Conservation (phyloP, 1,140 invertebrate genomes). For the Aphelinus atriplicis region DNA sequence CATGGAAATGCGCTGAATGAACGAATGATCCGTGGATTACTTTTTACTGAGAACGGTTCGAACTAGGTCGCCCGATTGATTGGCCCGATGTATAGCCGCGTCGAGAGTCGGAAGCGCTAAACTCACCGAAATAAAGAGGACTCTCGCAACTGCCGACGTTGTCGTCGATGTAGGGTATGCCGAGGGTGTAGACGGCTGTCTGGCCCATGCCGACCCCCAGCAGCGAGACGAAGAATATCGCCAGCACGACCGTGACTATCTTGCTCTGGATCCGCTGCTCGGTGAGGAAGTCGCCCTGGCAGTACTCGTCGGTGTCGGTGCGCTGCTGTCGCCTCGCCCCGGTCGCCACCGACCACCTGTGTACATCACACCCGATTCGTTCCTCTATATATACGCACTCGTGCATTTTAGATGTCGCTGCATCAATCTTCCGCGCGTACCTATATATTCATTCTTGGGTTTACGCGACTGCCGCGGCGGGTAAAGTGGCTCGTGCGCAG, state of each 20-base stretch:
- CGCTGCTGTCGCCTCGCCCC: conserved; percentile 39
- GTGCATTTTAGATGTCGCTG: too few species aligned
- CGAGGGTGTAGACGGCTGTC: conserved; percentile 91
- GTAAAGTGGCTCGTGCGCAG: too few species aligned
- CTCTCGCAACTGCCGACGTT: conserved; percentile 92
- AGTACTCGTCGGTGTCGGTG: conserved; percentile 59
- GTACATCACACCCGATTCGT: conserved; percentile 1
- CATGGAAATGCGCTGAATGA: too few species aligned
- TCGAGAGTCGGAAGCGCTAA: not conserved
- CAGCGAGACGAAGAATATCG: conserved; percentile 87
- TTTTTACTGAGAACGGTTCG: too few species aligned
- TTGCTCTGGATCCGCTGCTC: conserved; percentile 76
- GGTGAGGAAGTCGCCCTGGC: conserved; percentile 68
- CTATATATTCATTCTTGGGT: not conserved
- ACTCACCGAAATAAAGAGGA: conserved; percentile 91
- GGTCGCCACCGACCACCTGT: conserved; percentile 51
- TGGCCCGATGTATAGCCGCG: not conserved
- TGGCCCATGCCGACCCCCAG: conserved; percentile 92
- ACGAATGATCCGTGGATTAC: too few species aligned
- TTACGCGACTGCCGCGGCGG: too few species aligned
- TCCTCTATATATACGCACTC: too few species aligned
- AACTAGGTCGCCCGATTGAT: too few species aligned
- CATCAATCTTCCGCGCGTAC: too few species aligned
- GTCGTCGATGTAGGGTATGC: conserved; percentile 94
- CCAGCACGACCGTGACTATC: conserved; percentile 81